Evolutionary conservation across 1,140 invertebrate genomes (phyloP), one percentile per base, ranked within the genome.

Genomic region (Tetragonula clypearis): DNA sequence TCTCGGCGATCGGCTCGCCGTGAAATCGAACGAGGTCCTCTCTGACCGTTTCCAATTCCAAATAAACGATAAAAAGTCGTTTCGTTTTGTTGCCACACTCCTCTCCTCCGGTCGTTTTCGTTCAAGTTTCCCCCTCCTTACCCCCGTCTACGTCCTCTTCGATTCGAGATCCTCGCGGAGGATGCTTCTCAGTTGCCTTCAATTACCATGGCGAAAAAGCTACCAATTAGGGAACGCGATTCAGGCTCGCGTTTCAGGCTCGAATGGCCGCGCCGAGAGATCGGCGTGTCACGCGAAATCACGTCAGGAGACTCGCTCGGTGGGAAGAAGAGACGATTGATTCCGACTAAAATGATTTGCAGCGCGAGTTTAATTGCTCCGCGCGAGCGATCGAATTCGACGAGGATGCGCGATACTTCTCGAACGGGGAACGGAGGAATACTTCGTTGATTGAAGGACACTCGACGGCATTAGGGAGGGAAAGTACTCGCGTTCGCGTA

Each of bases 141-240:
- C 3, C 35, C 30, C 56, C 73, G 23, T 35, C 41, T 49, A 8
- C 49, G 11, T 66, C 26, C 58, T 66, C 35, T 30, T 14, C 69
- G 35, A 79, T 55, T 85, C 56, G 76, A 75, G 79, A 86, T 78
- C 30, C 62, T 83, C 26, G 56, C 69, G 49, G 49, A 23, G 62
- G 58, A 78, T 55, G 72, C 79, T 81, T 14, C 74, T 74, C 69
- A 65, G 69, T 41, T 53, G 74, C n/a, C 84, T 86, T 75, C 88
- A 90, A 88, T 90, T 90, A 90, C 56, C 35, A 41, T 55, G 74
- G 35, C 23, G 68, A 68, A 90, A 87, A 85, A 86, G 79, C 84
- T 87, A 72, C 86, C 89, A 90, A 90, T 90, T 90, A 90, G 80
- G 69, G 73, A 79, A 73, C 62, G 78, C 26, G 78, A 86, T 73